Evolutionary conservation across 2,797 vertebrate genomes (phyloP), one percentile per base, ranked within the genome.

Genomic region (Dryobates pubescens): DNA sequence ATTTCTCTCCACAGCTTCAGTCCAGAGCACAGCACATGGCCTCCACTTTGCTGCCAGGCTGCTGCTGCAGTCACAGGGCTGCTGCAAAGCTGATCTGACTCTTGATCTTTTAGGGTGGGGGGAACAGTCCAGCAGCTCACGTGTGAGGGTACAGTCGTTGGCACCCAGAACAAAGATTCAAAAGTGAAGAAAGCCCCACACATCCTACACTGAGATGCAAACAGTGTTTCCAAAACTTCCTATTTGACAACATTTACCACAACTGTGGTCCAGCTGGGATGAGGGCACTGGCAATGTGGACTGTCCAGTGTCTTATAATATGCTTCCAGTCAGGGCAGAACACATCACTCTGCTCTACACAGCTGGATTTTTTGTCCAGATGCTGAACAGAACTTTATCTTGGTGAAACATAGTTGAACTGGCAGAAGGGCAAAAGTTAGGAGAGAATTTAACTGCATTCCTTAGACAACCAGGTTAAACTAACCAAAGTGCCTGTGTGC

Each of bases 1-100:
- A 41, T 96, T 94, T 86, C 95, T 81, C 70, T 92, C 83, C 80
- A 38, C 84, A 93, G 91, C 86, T 92, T 69, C 94, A 77, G 91
- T 93, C 86, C 92, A 96, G 88, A 92, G 75, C 72, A 72, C 65
- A 88, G 77, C 95, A 93, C 95, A 90, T 74, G 90, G 81, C 54
- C 91, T 57, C 18, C 0, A 0, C 71, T 73, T 47, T 0, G 0
- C 77, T 95, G 91, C 91, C 90, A 91, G 71, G 58, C 88, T 3
- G 1, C 81, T 93, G 86, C 64, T 71, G 64, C 4, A 2, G 34
- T 88, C 70, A 32, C 70, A 70, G 30, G 15, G 24, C 71, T 95
- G 54, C 80, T 92, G 75, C 65, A 93, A 77, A 72, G 56, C 78
- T 83, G 27, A 88, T 51, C 32, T 1, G 5, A 4, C 36, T 92